phyloP scores from a whole-genome alignment of 2,797 vertebrate genomes.

The Sitta carolinensis region DNA sequence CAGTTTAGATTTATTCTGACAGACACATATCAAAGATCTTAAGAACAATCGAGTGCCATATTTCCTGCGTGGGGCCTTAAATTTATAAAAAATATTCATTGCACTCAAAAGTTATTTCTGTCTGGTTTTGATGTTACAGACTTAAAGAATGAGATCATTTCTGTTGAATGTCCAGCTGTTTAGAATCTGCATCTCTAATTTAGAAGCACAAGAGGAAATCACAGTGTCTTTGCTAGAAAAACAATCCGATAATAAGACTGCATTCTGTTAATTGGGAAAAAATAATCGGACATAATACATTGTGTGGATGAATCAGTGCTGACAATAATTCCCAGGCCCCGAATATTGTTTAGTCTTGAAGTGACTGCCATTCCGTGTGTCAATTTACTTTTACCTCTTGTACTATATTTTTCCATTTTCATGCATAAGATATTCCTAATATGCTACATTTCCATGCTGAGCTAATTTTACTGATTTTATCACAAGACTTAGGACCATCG shows the following conservation, averaged over 20 bases:
- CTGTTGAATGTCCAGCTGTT: conserved; percentile 28
- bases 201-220: conserved; percentile 20
- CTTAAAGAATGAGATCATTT: conserved; percentile 51
- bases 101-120: conserved; percentile 37
- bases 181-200: conserved; percentile 22
- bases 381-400: not conserved
- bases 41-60: not conserved
- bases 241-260: not conserved
- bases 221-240: conserved; percentile 12
- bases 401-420: not conserved
- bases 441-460: not conserved
- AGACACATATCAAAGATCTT: not conserved
- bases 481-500: not conserved
- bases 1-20: not conserved
- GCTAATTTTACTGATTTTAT: not conserved
- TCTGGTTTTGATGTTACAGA: conserved; percentile 41
- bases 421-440: not conserved
- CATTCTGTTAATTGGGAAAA: conserved; percentile 1
- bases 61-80: not conserved
- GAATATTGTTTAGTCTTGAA: not conserved
- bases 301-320: not conserved
- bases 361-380: not conserved
- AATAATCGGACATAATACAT: not conserved
- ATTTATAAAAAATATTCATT: not conserved
- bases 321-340: not conserved